Evolutionary conservation across 2,797 vertebrate species (phyloP).

Genomic region (Synaphobranchus kaupii): DNA sequence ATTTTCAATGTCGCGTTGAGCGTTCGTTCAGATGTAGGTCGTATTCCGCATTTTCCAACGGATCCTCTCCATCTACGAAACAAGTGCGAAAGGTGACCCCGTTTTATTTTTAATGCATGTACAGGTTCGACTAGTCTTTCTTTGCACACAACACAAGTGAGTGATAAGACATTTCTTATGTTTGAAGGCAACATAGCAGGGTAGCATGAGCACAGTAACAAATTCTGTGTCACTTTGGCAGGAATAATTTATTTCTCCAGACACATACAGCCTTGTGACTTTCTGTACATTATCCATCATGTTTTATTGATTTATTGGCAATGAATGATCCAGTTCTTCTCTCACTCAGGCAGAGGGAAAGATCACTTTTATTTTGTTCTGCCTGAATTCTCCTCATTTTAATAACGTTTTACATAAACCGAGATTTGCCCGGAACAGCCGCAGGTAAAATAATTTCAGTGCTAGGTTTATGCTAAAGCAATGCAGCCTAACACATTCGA

Average conservation of each 20-base stretch:
- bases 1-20: neutral
- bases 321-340: neutral
- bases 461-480: neutral
- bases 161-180: neutral
- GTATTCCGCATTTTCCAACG: neutral
- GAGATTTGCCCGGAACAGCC: neutral
- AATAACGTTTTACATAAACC: neutral
- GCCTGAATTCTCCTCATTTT: neutral
- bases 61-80: neutral
- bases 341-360: neutral
- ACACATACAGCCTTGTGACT: neutral
- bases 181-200: neutral
- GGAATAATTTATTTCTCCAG: neutral
- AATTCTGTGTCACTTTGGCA: neutral
- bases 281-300: constrained; percentile 3
- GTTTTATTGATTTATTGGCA: constrained; percentile 23
- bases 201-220: neutral
- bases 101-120: neutral
- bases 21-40: neutral
- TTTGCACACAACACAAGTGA: neutral
- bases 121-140: neutral
- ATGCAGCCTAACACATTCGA: neutral
- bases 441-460: neutral
- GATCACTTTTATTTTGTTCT: neutral
- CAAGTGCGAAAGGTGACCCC: constrained; percentile 1